phyloP scores from a whole-genome alignment of 1,140 invertebrate species.

The Goniozus legneri region DNA sequence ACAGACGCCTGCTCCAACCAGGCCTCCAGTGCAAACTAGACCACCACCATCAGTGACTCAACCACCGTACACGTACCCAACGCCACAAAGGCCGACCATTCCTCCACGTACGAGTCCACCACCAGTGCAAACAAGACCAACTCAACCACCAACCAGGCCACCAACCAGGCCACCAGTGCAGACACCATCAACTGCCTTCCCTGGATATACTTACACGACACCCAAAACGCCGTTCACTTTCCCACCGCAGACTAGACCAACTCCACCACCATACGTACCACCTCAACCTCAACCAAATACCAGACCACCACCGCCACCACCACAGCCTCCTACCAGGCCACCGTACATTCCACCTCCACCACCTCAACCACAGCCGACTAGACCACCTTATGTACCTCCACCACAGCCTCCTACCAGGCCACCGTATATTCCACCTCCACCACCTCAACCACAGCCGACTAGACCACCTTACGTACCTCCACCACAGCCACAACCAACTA shows the following conservation, averaged over 20 bases:
- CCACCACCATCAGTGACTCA: constrained; percentile 9
- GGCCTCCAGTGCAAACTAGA: constrained; percentile 1
- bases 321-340: neutral
- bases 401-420: constrained; percentile 2
- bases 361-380: constrained; percentile 1
- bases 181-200: constrained; percentile 2
- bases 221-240: constrained; percentile 12
- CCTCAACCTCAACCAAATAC: constrained; percentile 6
- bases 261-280: neutral
- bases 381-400: constrained; percentile 1
- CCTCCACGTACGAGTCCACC: neutral
- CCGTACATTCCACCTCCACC: neutral
- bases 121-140: constrained; percentile 12
- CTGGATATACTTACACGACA: constrained; percentile 15
- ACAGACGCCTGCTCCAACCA: neutral
- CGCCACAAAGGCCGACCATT: constrained; percentile 4
- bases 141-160: constrained; percentile 11
- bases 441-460: constrained; percentile 3
- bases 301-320: constrained; percentile 9
- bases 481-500: constrained; percentile 4
- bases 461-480: constrained; percentile 7
- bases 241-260: constrained; percentile 5
- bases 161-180: constrained; percentile 5
- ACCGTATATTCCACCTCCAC: constrained; percentile 10
- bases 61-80: constrained; percentile 4